Evolutionary conservation across 2,888 invertebrate genomes (phyloP).

Genomic region (Volucella zonaria): DNA sequence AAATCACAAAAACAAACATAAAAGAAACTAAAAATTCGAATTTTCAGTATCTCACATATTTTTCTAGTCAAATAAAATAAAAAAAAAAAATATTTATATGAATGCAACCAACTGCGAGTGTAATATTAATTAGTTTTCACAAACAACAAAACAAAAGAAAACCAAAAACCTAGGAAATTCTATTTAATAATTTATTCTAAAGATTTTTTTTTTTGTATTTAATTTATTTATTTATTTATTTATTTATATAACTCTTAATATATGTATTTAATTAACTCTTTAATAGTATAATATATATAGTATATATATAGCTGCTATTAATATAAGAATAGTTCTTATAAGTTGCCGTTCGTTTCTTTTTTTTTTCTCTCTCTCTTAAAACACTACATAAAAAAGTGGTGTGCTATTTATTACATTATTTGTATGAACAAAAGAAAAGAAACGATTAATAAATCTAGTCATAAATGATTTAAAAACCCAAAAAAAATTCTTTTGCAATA

Average conservation of each 20-base stretch:
- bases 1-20: slow-evolving; percentile 12
- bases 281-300: slow-evolving; percentile 54
- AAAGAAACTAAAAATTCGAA: slow-evolving; percentile 33
- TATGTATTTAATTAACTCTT: slow-evolving; percentile 54
- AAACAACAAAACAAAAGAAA: slow-evolving; percentile 46
- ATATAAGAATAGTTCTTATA: slow-evolving; percentile 51
- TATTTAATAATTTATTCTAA: slow-evolving; percentile 68
- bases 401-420: slow-evolving; percentile 27
- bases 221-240: slow-evolving; percentile 34
- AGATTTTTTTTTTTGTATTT: slow-evolving; percentile 45
- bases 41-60: slow-evolving; percentile 64
- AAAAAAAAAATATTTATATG: slow-evolving; percentile 57
- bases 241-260: slow-evolving; percentile 58
- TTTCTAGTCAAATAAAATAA: slow-evolving; percentile 76
- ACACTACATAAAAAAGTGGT: slow-evolving; percentile 4
- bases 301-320: slow-evolving; percentile 40
- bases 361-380: slow-evolving; percentile 11
- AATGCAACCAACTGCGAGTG: slow-evolving; percentile 58
- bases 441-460: slow-evolving; percentile 51
- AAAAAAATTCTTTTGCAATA: slow-evolving; percentile 38
- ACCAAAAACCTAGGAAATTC: slow-evolving; percentile 67
- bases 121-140: slow-evolving; percentile 65
- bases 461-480: slow-evolving; percentile 24
- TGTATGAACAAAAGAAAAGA: slow-evolving; percentile 36
- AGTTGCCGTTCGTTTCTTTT: slow-evolving; percentile 14